These are phyloP conservation scores for Rugalucina vietnamica DNA, from an alignment of 2,888 invertebrate genomes.

Conservation along the genomic window DNA sequence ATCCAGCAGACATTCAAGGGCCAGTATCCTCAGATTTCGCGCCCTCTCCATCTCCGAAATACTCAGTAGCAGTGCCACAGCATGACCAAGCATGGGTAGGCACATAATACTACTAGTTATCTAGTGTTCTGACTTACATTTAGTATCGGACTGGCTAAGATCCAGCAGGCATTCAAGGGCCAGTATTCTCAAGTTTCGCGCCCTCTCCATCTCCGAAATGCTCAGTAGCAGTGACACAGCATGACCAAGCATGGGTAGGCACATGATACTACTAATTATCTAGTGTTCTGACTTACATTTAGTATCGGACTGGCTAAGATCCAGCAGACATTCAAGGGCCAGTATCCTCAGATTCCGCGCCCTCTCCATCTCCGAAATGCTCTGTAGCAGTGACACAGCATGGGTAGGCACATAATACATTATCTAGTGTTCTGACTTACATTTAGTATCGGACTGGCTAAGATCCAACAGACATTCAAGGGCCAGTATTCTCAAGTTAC, in stretches of 20 bases:
- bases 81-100: slow-evolving; percentile 77
- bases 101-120: too few species aligned
- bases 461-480: slow-evolving; percentile 73
- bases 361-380: slow-evolving; percentile 71
- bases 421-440: too few species aligned
- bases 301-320: slow-evolving; percentile 69
- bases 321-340: slow-evolving; percentile 74
- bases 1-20: slow-evolving; percentile 73
- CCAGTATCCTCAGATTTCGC: slow-evolving; percentile 69
- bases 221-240: slow-evolving; percentile 75
- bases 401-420: slow-evolving; percentile 74
- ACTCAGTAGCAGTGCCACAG: slow-evolving; percentile 74
- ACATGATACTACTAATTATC: too few species aligned
- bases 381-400: slow-evolving; percentile 75
- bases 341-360: slow-evolving; percentile 69
- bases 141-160: slow-evolving; percentile 70
- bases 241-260: slow-evolving; percentile 77
- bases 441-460: slow-evolving; percentile 71
- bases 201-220: slow-evolving; percentile 71
- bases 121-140: slow-evolving; percentile 75
- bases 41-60: slow-evolving; percentile 72
- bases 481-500: slow-evolving; percentile 71
- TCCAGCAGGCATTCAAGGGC: slow-evolving; percentile 75
- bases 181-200: slow-evolving; percentile 69
- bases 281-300: slow-evolving; percentile 74